These are phyloP conservation scores for Ardeotis arabs DNA, from an alignment of 2,113 vertebrate genomes.

Conservation along the genomic window DNA sequence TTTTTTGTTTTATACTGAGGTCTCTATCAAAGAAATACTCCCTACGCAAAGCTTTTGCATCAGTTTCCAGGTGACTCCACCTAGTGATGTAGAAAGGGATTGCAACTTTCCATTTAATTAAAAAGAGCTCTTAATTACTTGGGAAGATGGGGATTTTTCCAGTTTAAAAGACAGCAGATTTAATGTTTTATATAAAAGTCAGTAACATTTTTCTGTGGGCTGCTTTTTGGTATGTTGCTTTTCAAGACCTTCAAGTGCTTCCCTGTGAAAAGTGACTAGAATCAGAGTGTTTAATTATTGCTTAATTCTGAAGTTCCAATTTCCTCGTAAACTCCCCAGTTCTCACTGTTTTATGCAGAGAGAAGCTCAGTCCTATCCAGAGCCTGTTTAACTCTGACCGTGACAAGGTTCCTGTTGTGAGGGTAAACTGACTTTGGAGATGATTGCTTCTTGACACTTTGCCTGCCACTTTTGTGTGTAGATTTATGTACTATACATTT, in stretches of 20 bases:
- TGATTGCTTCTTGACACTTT: constrained; percentile 66
- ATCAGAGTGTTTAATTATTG: not conserved
- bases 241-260: not conserved
- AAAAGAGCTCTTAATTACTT: not conserved
- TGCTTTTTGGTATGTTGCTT: not conserved
- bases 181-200: not conserved
- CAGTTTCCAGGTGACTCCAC: not conserved
- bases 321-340: not conserved
- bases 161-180: not conserved
- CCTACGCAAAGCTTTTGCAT: not conserved
- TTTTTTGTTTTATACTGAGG: not conserved
- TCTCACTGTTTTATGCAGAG: not conserved
- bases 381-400: constrained; percentile 21
- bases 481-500: constrained; percentile 64
- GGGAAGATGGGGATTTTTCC: not conserved
- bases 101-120: not conserved
- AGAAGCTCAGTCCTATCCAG: not conserved
- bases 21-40: not conserved
- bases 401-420: constrained; percentile 54
- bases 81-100: not conserved
- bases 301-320: not conserved
- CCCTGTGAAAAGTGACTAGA: not conserved
- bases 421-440: constrained; percentile 57
- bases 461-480: constrained; percentile 24
- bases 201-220: not conserved